A percentile compares a stretch with the other conserved stretches of the same genome.
phyloP scores from a whole-genome alignment of 2,113 vertebrate species.

The Notarius lentiginosus region DNA sequence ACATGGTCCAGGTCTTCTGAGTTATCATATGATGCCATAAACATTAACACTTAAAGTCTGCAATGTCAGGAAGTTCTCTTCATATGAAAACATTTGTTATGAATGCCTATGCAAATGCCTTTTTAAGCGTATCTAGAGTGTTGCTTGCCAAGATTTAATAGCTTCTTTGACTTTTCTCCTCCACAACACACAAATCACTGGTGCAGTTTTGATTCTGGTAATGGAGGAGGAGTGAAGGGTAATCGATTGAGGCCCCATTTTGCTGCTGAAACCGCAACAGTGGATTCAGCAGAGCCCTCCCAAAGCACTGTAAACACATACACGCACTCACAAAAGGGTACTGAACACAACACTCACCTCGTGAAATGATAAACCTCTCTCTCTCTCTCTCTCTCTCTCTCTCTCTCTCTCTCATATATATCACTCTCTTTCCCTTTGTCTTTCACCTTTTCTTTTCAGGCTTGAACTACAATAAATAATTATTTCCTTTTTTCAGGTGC shows the following conservation, averaged over 20 bases:
- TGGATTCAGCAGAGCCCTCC: not conserved
- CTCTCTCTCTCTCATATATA: not conserved
- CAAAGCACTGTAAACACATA: slow-evolving; percentile 31
- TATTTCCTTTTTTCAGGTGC: not conserved
- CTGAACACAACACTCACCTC: not conserved
- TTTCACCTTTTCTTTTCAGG: not conserved
- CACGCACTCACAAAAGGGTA: slow-evolving; percentile 1
- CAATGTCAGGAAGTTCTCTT: not conserved
- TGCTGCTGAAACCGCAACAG: not conserved
- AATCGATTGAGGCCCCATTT: slow-evolving; percentile 19
- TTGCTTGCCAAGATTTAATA: slow-evolving; percentile 33
- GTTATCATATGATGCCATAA: not conserved
- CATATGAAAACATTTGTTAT: slow-evolving; percentile 12
- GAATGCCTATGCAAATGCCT: not conserved
- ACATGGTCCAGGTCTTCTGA: not conserved
- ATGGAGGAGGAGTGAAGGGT: not conserved
- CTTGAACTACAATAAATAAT: not conserved
- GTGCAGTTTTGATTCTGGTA: slow-evolving; percentile 23
- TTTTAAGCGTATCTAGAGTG: slow-evolving; percentile 16
- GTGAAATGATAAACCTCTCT: not conserved
- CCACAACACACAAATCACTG: not conserved
- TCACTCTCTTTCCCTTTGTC: not conserved
- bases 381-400: slow-evolving; percentile 6
- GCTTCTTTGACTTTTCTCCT: slow-evolving; percentile 34
- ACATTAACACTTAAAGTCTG: not conserved